These are phyloP conservation scores for Vireo griseus DNA, from an alignment of 2,797 vertebrate genomes.

Conservation along the genomic window DNA sequence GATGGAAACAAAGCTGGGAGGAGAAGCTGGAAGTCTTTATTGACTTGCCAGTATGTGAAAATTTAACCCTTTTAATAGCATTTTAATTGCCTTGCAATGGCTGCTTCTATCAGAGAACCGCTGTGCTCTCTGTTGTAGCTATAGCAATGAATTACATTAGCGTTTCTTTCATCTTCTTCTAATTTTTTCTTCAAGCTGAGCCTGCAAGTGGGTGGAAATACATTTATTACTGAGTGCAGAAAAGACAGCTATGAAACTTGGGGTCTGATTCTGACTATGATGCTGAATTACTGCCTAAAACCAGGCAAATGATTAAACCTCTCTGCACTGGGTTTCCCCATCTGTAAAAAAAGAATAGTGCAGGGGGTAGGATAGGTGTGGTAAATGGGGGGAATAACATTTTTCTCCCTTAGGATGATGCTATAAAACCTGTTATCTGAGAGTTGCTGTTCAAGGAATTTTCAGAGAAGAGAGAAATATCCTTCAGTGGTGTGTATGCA, in stretches of 20 bases:
- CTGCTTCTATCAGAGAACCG: neutral
- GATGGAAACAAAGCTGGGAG: neutral
- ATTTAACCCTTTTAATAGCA: neutral
- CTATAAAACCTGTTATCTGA: neutral
- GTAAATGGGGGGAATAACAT: neutral
- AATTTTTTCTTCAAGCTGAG: conserved; percentile 30
- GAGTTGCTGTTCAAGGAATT: neutral
- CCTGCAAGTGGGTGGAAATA: conserved; percentile 22
- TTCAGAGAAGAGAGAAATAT: neutral
- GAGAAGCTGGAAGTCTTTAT: neutral
- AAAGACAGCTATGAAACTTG: neutral
- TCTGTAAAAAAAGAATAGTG: neutral
- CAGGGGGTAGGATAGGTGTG: neutral
- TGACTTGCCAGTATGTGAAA: neutral
- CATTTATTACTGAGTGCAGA: neutral
- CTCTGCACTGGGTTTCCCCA: neutral
- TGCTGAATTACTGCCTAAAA: neutral
- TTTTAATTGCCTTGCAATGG: neutral
- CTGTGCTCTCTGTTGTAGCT: neutral
- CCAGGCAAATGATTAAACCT: neutral
- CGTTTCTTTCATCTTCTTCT: neutral
- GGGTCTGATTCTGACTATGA: neutral
- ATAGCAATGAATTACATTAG: neutral
- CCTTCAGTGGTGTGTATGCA: neutral
- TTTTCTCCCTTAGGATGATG: neutral